These are phyloP conservation scores for Callocephalon fimbriatum DNA, from an alignment of 2,113 vertebrate species.

Conservation along the genomic window DNA sequence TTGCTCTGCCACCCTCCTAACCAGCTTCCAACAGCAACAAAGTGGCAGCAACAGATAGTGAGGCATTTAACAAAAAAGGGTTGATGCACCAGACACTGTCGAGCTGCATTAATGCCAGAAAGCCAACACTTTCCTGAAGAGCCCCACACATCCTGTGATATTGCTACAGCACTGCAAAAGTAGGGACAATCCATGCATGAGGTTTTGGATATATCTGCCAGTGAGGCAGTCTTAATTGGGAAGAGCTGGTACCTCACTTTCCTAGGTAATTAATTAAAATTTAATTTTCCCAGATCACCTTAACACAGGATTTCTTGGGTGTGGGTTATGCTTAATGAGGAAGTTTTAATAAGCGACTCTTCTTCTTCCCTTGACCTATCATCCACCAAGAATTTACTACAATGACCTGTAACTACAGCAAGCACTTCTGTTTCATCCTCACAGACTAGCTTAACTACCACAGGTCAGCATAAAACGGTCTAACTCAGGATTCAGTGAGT, in stretches of 20 bases:
- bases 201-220: background rate
- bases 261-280: background rate
- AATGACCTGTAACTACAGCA: background rate
- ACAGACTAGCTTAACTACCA: background rate
- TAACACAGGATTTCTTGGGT: background rate
- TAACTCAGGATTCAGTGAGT: slow-evolving; percentile 10
- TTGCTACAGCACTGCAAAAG: background rate
- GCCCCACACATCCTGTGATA: background rate
- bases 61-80: background rate
- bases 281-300: background rate
- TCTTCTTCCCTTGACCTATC: background rate
- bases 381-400: background rate
- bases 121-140: background rate
- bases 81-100: background rate
- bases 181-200: accelerated
- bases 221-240: background rate
- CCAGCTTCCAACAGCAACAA: background rate
- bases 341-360: background rate
- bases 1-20: background rate
- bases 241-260: background rate
- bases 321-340: background rate
- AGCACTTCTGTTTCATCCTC: background rate
- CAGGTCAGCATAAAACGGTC: slow-evolving; percentile 25
- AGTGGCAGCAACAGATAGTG: background rate
- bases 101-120: background rate